Conservation (phyloP, 2,888 invertebrate genomes). For the Pheosia tremula region DNA sequence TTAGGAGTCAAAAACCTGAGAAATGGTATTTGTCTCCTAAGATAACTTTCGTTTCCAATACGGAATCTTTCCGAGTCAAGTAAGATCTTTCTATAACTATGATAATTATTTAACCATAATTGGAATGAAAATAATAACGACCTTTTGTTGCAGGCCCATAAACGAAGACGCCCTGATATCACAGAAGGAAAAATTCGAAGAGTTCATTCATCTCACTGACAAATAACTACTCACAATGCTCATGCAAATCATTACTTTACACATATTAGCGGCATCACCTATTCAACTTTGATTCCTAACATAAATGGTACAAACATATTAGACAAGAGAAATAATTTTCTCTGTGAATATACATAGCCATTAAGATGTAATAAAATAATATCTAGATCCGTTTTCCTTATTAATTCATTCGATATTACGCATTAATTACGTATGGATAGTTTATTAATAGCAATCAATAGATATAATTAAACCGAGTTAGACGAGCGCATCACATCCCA, state of each 20-base stretch:
- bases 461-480: conserved; percentile 47
- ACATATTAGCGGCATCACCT: conserved; percentile 17
- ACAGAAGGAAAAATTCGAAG: conserved; percentile 14
- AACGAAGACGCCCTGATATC: conserved; percentile 4
- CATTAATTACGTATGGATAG: conserved; percentile 36
- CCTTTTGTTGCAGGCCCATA: conserved; percentile 11
- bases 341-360: background rate
- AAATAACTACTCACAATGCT: conserved; percentile 30
- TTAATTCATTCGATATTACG: conserved; percentile 19
- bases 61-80: background rate
- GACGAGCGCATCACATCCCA: conserved; percentile 38
- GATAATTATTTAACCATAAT: background rate
- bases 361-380: background rate
- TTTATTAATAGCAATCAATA: conserved; percentile 28
- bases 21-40: too few relatives aligned
- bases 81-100: background rate
- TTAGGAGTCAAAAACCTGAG: too few relatives aligned
- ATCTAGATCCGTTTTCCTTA: conserved; percentile 10
- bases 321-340: background rate
- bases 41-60: too few relatives aligned
- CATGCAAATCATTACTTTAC: conserved; percentile 3
- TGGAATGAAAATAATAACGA: background rate
- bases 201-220: conserved; percentile 33
- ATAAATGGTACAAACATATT: conserved; percentile 6
- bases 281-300: conserved; percentile 21